Conservation (phyloP, 1,140 invertebrate species). For the Bombus polaris region DNA sequence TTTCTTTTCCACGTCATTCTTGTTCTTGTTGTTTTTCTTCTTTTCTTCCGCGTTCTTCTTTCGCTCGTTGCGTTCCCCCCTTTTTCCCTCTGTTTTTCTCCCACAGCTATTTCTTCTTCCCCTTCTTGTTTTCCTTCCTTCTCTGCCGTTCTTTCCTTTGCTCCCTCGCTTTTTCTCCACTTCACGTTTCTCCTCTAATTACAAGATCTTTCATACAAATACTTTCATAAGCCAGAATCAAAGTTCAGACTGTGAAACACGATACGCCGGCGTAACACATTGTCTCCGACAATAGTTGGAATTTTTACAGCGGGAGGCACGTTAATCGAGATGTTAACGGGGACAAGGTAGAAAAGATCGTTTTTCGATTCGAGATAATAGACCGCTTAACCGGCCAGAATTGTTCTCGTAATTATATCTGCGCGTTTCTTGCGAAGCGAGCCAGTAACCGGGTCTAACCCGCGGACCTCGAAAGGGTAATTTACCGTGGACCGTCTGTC, state of each 20-base stretch:
- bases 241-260: neutral
- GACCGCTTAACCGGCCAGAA: neutral
- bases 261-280: neutral
- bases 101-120: too few species aligned
- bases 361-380: slow-evolving; percentile 12
- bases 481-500: slow-evolving; percentile 6
- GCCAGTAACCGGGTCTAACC: neutral
- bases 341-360: neutral
- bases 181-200: too few species aligned
- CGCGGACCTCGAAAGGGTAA: neutral
- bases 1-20: neutral
- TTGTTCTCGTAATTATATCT: neutral
- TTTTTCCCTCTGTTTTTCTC: neutral
- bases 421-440: neutral
- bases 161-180: neutral
- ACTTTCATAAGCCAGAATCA: neutral
- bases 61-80: too few species aligned
- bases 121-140: neutral
- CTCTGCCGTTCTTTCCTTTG: neutral
- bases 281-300: neutral
- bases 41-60: neutral
- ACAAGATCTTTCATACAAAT: too few species aligned
- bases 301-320: neutral
- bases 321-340: neutral
- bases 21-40: neutral